phyloP scores from a whole-genome alignment of 1,140 invertebrate species.

The Drosophila parvula region DNA sequence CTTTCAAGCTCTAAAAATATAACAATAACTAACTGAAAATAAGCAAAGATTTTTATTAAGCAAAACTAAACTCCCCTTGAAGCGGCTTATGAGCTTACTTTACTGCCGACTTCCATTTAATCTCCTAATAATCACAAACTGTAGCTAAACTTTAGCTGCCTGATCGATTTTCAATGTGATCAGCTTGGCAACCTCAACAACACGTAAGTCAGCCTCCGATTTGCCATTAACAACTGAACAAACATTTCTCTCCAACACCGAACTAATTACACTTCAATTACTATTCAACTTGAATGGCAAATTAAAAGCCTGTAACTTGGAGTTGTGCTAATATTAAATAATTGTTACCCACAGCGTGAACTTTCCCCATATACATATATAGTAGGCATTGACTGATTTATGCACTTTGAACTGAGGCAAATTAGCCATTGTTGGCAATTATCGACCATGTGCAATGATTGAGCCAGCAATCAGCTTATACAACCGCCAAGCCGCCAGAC shows the following conservation, averaged over 20 bases:
- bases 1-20: too few relatives aligned
- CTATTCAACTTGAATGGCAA: slow-evolving; percentile 3
- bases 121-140: background rate
- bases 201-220: slow-evolving; percentile 1
- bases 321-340: slow-evolving; percentile 34
- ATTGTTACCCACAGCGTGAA: slow-evolving; percentile 31
- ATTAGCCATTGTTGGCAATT: slow-evolving; percentile 54
- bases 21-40: too few relatives aligned
- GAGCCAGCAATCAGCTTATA: slow-evolving; percentile 38
- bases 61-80: background rate
- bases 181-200: slow-evolving; percentile 24
- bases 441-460: slow-evolving; percentile 39
- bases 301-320: background rate
- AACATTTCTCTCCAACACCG: slow-evolving; percentile 16
- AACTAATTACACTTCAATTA: slow-evolving; percentile 40
- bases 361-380: slow-evolving; percentile 29
- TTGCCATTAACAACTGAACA: slow-evolving; percentile 15
- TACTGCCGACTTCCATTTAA: background rate
- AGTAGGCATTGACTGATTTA: slow-evolving; percentile 19
- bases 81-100: background rate
- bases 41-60: background rate
- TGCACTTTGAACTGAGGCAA: slow-evolving; percentile 55
- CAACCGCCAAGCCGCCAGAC: slow-evolving; percentile 21
- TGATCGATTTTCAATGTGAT: slow-evolving; percentile 36
- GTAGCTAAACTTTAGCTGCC: background rate